Conservation (phyloP, 2,888 invertebrate genomes). For the Stramonita haemastoma region DNA sequence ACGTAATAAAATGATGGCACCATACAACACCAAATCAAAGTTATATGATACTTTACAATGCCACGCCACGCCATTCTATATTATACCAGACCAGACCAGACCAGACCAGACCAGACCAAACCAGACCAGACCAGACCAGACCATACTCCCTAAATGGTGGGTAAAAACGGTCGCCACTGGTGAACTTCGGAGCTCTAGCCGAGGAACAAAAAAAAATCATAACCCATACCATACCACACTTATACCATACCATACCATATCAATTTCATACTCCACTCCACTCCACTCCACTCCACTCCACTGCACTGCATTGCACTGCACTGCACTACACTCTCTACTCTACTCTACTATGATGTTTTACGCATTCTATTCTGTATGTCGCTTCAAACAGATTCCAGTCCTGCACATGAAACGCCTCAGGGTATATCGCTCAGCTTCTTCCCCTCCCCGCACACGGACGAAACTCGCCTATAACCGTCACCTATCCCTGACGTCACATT, state of each 20-base stretch:
- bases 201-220: no score
- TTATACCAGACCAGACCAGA: no score
- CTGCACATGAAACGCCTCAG: background rate
- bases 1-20: no score
- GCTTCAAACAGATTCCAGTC: background rate
- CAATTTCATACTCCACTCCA: background rate
- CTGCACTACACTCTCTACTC: background rate
- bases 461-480: background rate
- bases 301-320: background rate
- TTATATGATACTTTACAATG: no score
- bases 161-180: no score
- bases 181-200: no score
- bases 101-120: no score
- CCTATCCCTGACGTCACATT: background rate
- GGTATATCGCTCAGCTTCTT: background rate
- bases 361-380: background rate
- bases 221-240: no score
- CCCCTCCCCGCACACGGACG: background rate
- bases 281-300: background rate
- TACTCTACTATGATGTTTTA: background rate
- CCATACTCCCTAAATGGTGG: no score
- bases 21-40: background rate
- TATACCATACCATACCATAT: no score
- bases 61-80: no score
- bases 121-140: no score